Evolutionary conservation across 2,888 invertebrate genomes (phyloP), one percentile per base, ranked within the genome.

Genomic region (Strigamia transsilvanica): DNA sequence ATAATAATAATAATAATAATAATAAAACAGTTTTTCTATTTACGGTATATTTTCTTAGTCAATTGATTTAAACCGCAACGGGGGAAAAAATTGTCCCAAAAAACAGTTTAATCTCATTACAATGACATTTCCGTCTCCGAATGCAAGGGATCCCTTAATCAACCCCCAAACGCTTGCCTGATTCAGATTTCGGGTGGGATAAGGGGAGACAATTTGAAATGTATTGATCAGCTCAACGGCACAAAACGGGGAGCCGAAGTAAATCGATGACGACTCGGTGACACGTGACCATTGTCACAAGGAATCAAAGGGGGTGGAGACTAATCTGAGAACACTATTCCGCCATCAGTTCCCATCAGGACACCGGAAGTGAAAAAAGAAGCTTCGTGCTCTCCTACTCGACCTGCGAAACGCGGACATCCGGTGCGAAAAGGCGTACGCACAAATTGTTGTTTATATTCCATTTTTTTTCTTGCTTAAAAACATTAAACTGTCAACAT

Each of bases 341-440:
- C 66, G 66, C 66, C 66, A 66, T 66, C 66, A 66, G 66, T 66
- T 66, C 66, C 66, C 66, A 66, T 66, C 66, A 15, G 66, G 23
- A 32, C 32, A 66, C 66, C 66, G 66, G 66, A 66, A 66, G 66
- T 66, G 66, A 27, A 23, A 23, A 66, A 23, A 3, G 66, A 66
- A 27, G 27, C 66, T 66, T 66, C 66, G 66, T 66, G 66, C 66
- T 66, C 66, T 66, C 66, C 12, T 66, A 66, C 66, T 66, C 66
- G 66, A 66, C 66, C 66, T 66, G 66, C 66, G 66, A 66, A 66
- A 66, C 66, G 32, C 66, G 66, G 66, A 66, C 66, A 66, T 66
- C 66, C 66, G 66, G 66, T 27, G 66, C 66, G 66, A 66, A 66
- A 66, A 66, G 27, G 61, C 61, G 61, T 5, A 2, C 32, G 2